Evolutionary conservation across 2,888 invertebrate genomes (phyloP).

Genomic region (Caenorhabditis doughertyi): DNA sequence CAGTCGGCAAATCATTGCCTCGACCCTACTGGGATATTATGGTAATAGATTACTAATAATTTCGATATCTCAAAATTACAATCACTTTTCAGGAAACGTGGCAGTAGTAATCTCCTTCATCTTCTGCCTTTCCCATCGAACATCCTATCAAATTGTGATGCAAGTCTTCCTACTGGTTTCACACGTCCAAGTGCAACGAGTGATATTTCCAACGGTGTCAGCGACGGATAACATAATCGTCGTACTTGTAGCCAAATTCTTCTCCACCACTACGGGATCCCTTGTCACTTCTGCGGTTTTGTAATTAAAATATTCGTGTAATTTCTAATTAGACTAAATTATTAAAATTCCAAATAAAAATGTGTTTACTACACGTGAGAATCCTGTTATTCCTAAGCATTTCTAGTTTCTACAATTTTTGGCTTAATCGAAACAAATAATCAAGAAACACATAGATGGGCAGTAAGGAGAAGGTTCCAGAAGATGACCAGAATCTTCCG

Average conservation of each 20-base stretch:
- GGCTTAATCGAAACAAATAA: neutral
- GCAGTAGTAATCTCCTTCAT: conserved; percentile 80
- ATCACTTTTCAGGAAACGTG: conserved; percentile 73
- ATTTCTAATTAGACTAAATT: neutral
- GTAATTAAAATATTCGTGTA: neutral
- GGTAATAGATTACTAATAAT: too few species aligned
- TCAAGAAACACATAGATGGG: conserved; percentile 9
- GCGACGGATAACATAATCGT: conserved; percentile 21
- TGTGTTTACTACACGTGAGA: too few species aligned
- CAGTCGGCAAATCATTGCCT: conserved; percentile 41
- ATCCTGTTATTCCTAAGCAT: neutral
- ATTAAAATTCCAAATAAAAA: too few species aligned
- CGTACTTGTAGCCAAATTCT: conserved; percentile 23
- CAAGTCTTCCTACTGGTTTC: conserved; percentile 82
- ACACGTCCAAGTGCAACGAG: conserved; percentile 79
- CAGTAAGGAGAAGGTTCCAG: conserved; percentile 52
- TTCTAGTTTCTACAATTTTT: neutral
- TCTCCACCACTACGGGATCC: conserved; percentile 31
- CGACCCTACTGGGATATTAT: conserved; percentile 75
- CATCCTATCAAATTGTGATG: conserved; percentile 73
- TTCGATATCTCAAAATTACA: too few species aligned
- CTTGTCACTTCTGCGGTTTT: conserved; percentile 25
- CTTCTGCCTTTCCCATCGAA: conserved; percentile 75
- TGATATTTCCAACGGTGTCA: conserved; percentile 33
- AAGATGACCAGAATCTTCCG: conserved; percentile 63